Percentiles rank a stretch among this genome's conserved stretches.
phyloP scores from a whole-genome alignment of 2,797 vertebrate genomes.

The Pseudochirops corinnae region DNA sequence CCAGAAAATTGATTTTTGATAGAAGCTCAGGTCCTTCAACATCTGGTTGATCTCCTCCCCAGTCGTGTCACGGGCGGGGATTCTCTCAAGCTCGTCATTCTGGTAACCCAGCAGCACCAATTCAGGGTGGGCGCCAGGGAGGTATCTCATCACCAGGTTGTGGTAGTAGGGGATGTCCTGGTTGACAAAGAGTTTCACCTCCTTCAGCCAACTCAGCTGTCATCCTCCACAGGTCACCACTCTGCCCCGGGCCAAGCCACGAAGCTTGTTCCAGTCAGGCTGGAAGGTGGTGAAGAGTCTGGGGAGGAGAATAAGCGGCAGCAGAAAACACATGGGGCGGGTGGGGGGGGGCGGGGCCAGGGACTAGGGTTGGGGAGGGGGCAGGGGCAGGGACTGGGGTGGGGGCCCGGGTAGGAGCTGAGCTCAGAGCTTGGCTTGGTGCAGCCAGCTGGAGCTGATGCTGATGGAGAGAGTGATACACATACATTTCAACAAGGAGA shows the following conservation, averaged over 20 bases:
- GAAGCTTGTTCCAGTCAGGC: conserved; percentile 86
- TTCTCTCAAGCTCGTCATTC: conserved; percentile 93
- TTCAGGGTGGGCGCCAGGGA: conserved; percentile 96
- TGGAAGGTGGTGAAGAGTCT: conserved; percentile 74
- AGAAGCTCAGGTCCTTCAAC: conserved; percentile 92
- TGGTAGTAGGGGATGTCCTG: conserved; percentile 96
- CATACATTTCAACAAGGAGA: not conserved
- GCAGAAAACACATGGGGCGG: conserved; percentile 49
- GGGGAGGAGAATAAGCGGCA: conserved; percentile 62
- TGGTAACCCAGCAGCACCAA: conserved; percentile 92
- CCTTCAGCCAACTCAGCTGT: conserved; percentile 94
- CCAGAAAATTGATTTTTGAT: conserved; percentile 95
- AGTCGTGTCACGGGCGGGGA: conserved; percentile 93
- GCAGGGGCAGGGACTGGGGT: not conserved
- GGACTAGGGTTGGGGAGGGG: no score
- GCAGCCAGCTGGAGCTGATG: no score
- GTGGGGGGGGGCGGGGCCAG: not conserved
- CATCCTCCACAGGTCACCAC: conserved; percentile 97
- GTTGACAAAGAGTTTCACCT: conserved; percentile 96
- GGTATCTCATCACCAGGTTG: conserved; percentile 97
- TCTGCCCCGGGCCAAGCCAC: conserved; percentile 89
- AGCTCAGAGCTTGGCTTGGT: not conserved
- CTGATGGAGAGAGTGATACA: not conserved
- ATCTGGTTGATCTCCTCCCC: conserved; percentile 93
- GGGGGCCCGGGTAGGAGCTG: not conserved